phyloP scores from a whole-genome alignment of 2,797 vertebrate species.

The Sebastes cheni region DNA sequence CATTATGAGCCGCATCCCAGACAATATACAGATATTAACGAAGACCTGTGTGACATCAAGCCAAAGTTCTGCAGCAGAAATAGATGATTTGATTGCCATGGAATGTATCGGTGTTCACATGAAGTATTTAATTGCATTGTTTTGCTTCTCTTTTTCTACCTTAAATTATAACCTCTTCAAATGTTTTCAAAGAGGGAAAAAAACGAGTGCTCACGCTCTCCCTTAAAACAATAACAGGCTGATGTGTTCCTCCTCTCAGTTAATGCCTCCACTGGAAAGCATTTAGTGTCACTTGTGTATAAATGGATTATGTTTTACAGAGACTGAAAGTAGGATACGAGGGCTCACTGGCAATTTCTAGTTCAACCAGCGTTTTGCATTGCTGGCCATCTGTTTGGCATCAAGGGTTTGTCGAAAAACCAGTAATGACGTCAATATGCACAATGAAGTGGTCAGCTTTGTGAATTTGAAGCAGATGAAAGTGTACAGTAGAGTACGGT shows the following conservation, averaged over 20 bases:
- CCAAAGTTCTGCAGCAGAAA: slow-evolving; percentile 32
- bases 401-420: not conserved
- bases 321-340: slow-evolving; percentile 19
- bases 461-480: not conserved
- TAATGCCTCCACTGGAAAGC: slow-evolving; percentile 30
- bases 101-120: slow-evolving; percentile 14
- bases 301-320: slow-evolving; percentile 28
- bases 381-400: slow-evolving; percentile 6
- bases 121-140: slow-evolving; percentile 31
- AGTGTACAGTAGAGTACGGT: not conserved
- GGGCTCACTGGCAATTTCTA: not conserved
- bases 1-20: slow-evolving; percentile 49
- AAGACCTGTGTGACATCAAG: slow-evolving; percentile 40
- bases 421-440: not conserved
- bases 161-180: slow-evolving; percentile 38
- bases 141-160: slow-evolving; percentile 12
- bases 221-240: slow-evolving; percentile 22
- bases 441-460: not conserved
- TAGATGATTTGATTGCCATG: slow-evolving; percentile 33
- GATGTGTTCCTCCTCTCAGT: slow-evolving; percentile 31
- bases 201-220: not conserved
- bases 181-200: slow-evolving; percentile 1
- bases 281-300: slow-evolving; percentile 42
- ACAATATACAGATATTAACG: slow-evolving; percentile 44
- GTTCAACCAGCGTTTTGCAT: not conserved